These are phyloP conservation scores for Lagopus muta DNA, from an alignment of 2,113 vertebrate species.

Conservation along the genomic window DNA sequence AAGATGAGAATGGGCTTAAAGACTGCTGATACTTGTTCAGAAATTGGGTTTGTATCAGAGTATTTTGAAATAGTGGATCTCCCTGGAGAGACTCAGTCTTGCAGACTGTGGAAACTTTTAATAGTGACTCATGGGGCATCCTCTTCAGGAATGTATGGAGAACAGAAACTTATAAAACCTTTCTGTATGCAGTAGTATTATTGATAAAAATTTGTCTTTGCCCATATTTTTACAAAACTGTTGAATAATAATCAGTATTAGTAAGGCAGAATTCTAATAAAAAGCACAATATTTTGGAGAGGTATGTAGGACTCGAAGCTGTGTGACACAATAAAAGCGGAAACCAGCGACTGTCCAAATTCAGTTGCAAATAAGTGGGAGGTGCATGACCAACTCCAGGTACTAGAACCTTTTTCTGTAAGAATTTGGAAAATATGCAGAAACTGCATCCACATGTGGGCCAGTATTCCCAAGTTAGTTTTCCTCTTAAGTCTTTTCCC, in stretches of 20 bases:
- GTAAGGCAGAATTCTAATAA: not conserved
- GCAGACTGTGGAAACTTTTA: not conserved
- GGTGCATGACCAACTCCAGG: slow-evolving; percentile 17
- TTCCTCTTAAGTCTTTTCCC: not conserved
- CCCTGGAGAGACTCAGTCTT: not conserved
- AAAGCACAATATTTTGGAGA: slow-evolving; percentile 3
- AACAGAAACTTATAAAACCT: not conserved
- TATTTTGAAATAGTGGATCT: not conserved
- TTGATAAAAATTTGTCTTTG: not conserved
- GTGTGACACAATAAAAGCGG: not conserved
- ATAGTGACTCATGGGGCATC: not conserved
- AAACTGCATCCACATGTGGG: not conserved
- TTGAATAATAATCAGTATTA: not conserved
- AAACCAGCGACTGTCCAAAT: not conserved
- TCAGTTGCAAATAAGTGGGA: not conserved
- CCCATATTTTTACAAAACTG: not conserved
- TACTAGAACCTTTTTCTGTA: not conserved
- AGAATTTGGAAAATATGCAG: not conserved
- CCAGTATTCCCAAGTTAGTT: slow-evolving; percentile 11
- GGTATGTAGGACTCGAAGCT: not conserved
- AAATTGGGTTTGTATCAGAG: not conserved
- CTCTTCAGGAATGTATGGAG: not conserved
- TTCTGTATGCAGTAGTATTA: not conserved
- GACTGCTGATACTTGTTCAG: not conserved
- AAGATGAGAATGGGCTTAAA: not conserved